Evolutionary conservation across 1,140 invertebrate species (phyloP), one percentile per base, ranked within the genome.

Genomic region (Mylabris phalerata): DNA sequence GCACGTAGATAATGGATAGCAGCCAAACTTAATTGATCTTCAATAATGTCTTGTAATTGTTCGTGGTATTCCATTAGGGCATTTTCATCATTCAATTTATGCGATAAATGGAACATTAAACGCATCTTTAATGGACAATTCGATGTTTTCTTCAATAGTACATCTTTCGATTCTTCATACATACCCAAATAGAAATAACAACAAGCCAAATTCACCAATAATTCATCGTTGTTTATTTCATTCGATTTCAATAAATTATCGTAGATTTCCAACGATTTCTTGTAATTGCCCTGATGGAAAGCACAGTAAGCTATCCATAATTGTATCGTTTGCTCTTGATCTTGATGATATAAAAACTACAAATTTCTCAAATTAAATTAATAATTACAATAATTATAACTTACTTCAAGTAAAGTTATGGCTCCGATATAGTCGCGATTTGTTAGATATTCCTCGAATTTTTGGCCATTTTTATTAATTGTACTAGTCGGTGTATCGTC

Each of bases 211-310:
- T 95, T 94, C 3, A 90, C 80, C 42, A 78, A 77, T 3, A 92
- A 67, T 59, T 78, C 63, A 4, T 75, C 66, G 0, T 32, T 73
- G 67, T 51, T 80, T 76, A 1, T 77, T 69, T 19, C 19, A 19
- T 19, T 19, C 19, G 19, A 19, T 10, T 70, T 66, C 6, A 67
- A 62, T 2, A 69, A 43, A 19, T 75, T 74, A 62, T 83, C 78
- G 71, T 89, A 96, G 9, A 85, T 81, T 25, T 85, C 80, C n/a
- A 93, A 77, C 0, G 95, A 88, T 69, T 85, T 83, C 66, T 89
- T 88, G 75, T 96, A 98, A 71, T 98, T 92, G 1, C 93, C 95
- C 40, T 95, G 77, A 76, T 98, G 95, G 77, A 98, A 98, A 54
- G 87, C 85, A 75, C 94, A 97, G 73, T 94, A 98, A 2, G 88